Percentiles rank a stretch among this genome's conserved stretches.
Evolutionary conservation across 53 echinoderm and acorn worm genomes (phyloP).

Genomic region (Stichopus horrens): DNA sequence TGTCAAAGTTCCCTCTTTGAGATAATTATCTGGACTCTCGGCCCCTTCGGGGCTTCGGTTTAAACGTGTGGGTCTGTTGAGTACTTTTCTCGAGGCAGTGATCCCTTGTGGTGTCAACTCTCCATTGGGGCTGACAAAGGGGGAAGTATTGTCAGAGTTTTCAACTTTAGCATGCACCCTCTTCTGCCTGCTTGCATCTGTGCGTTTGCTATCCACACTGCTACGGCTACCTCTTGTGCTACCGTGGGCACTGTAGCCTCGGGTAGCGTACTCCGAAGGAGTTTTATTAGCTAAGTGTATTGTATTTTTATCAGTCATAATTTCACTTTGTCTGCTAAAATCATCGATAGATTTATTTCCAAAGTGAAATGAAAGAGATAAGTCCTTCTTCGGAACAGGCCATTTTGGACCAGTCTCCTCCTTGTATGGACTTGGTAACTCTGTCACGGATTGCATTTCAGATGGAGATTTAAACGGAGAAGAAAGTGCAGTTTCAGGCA

Average conservation of each 20-base stretch:
- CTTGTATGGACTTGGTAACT: slow-evolving; percentile 77
- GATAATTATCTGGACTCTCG: slow-evolving; percentile 49
- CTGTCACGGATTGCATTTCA: slow-evolving; percentile 55
- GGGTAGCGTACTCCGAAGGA: slow-evolving; percentile 66
- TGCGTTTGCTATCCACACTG: slow-evolving; percentile 49
- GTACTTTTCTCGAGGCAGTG: slow-evolving; percentile 56
- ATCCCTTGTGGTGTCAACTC: slow-evolving; percentile 78
- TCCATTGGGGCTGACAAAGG: slow-evolving; percentile 78
- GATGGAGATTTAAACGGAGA: slow-evolving; percentile 66
- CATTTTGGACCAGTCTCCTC: slow-evolving; percentile 60
- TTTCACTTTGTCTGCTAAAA: slow-evolving; percentile 74
- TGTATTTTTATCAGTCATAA: slow-evolving; percentile 77
- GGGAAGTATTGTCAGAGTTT: slow-evolving; percentile 67
- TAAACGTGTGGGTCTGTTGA: slow-evolving; percentile 32
- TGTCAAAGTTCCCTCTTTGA: neutral
- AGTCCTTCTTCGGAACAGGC: slow-evolving; percentile 57
- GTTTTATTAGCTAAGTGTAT: slow-evolving; percentile 71
- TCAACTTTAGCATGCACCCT: slow-evolving; percentile 61
- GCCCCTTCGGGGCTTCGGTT: slow-evolving; percentile 67
- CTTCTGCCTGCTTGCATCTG: slow-evolving; percentile 27
- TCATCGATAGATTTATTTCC: slow-evolving; percentile 67
- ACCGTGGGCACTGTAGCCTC: slow-evolving; percentile 56
- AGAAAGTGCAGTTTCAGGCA: slow-evolving; percentile 67
- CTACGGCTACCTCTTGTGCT: slow-evolving; percentile 71
- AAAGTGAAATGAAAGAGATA: slow-evolving; percentile 66